Conservation (phyloP, 2,113 vertebrate genomes). For the Aegithalos caudatus region DNA sequence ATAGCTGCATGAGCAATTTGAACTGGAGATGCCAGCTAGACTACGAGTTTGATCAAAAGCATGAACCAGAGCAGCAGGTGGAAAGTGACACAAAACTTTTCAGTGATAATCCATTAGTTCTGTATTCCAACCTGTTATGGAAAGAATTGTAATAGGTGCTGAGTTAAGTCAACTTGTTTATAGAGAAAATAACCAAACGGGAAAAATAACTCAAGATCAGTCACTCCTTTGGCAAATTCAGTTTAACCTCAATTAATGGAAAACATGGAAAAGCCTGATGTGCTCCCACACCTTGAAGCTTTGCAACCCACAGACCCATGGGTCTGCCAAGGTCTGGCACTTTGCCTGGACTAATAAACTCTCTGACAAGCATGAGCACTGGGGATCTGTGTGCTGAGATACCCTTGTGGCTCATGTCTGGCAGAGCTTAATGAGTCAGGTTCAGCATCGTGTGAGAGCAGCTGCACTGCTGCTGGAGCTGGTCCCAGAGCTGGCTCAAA, state of each 20-base stretch:
- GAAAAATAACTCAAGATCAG: not conserved
- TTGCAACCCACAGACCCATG: not conserved
- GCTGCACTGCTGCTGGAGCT: constrained; percentile 40
- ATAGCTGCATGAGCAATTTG: not conserved
- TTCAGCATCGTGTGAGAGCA: constrained; percentile 51
- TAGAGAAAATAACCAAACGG: constrained; percentile 30
- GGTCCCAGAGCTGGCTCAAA: constrained; percentile 48
- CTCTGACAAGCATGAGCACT: not conserved
- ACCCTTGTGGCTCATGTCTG: constrained; percentile 47
- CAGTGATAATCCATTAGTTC: constrained; percentile 20
- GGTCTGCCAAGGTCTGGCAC: constrained; percentile 46
- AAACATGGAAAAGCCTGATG: constrained; percentile 21
- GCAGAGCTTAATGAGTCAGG: constrained; percentile 44
- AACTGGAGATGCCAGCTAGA: not conserved
- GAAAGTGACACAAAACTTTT: not conserved
- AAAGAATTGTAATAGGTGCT: constrained; percentile 2
- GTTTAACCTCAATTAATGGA: constrained; percentile 38
- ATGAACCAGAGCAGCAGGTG: not conserved
- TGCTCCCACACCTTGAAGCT: constrained; percentile 29
- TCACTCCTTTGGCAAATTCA: constrained; percentile 17
- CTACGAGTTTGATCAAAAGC: not conserved
- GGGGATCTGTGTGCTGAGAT: constrained; percentile 20
- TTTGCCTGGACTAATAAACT: constrained; percentile 52
- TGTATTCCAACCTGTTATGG: not conserved
- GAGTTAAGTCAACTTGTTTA: constrained; percentile 33